Evolutionary conservation across 2,113 vertebrate genomes (phyloP), one percentile per base, ranked within the genome.

Genomic region (Chrysochloris asiatica): DNA sequence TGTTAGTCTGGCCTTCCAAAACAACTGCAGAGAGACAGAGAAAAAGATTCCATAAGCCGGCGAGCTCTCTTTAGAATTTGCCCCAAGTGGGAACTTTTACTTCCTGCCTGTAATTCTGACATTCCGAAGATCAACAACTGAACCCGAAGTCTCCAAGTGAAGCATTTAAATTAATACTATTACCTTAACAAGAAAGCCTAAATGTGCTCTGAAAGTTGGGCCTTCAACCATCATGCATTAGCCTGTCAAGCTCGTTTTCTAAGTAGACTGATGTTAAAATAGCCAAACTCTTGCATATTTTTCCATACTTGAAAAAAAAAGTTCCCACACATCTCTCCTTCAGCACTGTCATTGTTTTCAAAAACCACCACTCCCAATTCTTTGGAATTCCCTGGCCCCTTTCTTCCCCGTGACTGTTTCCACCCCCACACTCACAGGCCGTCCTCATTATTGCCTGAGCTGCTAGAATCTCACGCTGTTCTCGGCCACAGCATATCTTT

Each of bases 1-100:
- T 98, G 95, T 91, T 97, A 48, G 97, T 98, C 33, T 98, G 98
- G 47, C 96, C 97, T 96, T 98, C 98, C 89, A 99, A 86, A 93
- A 94, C 96, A 93, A 96, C 98, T 98, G 94, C 71, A 76, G 87
- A 65, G 56, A 54, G 30, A 33, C n/a, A n/a, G 30, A 76, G 30
- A 56, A 45, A 69, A 54, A 45, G 54, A 26, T 50, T 65, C 28
- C 38, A 8, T 61, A 94, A 82, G 94, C 45, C 56, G 72, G 6
- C 79, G 89, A 77, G 26, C 1, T 48, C 8, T 73, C 26, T 56
- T 43, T 22, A 21, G 71, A 50, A 83, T 36, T 38, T 80, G 13
- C 38, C 77, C 54, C 36, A 50, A 76, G 19, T 48, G 65, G 12
- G 41, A 69, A n/a, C n/a, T 59, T 90, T 41, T 78, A 28, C 45